Evolutionary conservation across 2,113 vertebrate genomes (phyloP).

Genomic region (Eptatretus burgeri): DNA sequence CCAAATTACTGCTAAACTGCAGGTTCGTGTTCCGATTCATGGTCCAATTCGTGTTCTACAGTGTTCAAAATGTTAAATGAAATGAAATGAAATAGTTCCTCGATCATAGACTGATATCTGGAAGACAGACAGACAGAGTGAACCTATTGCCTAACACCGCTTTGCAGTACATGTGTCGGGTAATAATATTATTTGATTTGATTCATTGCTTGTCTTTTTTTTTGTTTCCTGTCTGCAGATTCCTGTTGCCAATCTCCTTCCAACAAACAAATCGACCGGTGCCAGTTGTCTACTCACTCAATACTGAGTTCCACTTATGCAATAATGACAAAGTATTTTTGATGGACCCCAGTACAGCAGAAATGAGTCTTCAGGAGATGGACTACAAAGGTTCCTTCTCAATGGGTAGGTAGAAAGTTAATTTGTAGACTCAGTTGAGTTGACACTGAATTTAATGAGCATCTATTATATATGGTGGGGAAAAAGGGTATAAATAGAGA

Average conservation of each 20-base stretch:
- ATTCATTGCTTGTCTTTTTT: background rate
- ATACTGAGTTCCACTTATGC: slow-evolving; percentile 86
- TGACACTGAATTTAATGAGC: no score
- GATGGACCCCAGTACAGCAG: slow-evolving; percentile 44
- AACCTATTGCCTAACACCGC: no score
- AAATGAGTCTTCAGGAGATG: slow-evolving; percentile 75
- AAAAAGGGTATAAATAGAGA: no score
- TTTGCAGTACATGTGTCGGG: background rate
- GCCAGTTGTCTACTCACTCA: slow-evolving; percentile 71
- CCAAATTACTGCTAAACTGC: background rate
- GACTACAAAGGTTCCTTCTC: slow-evolving; percentile 96
- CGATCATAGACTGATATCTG: background rate
- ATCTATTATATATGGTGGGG: no score
- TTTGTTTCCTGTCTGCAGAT: slow-evolving; percentile 19
- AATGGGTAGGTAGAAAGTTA: slow-evolving; percentile 29
- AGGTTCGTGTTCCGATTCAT: no score
- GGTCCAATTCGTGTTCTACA: no score
- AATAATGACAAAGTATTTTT: slow-evolving; percentile 89
- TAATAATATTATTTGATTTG: background rate
- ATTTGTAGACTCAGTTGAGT: no score
- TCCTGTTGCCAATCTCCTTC: slow-evolving; percentile 78
- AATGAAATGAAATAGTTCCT: background rate
- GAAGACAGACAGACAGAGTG: no score
- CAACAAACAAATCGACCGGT: slow-evolving; percentile 92
- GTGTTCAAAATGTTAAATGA: background rate